Conservation (phyloP, 53 echinoderm and acorn worm species). For the Paracentrotus lividus region DNA sequence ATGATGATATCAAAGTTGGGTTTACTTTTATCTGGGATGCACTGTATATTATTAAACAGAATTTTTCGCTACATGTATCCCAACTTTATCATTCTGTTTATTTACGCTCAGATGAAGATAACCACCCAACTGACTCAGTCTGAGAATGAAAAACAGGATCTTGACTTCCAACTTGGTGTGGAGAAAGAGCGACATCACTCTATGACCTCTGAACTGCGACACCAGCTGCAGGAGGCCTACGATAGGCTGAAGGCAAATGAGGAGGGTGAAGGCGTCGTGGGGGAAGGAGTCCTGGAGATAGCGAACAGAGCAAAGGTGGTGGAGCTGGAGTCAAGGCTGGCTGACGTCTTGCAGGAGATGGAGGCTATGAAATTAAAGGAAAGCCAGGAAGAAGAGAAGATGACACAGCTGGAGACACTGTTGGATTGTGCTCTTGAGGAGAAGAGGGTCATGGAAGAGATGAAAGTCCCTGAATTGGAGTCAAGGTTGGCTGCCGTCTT, state of each 20-base stretch:
- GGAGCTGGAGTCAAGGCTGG: neutral
- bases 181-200: constrained; percentile 52
- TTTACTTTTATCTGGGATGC: too few relatives aligned
- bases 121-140: constrained; percentile 35
- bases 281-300: neutral
- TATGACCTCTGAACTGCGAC: constrained; percentile 51
- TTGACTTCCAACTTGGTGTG: constrained; percentile 44
- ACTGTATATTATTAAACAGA: too few relatives aligned
- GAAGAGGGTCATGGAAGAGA: neutral
- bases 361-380: neutral
- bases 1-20: too few relatives aligned
- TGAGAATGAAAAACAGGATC: constrained; percentile 45
- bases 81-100: neutral
- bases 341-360: neutral
- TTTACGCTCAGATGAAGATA: constrained; percentile 8
- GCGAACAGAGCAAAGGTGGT: neutral
- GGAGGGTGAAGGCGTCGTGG: neutral
- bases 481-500: neutral
- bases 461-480: constrained; percentile 5
- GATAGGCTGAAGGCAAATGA: constrained; percentile 23
- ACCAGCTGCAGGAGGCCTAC: constrained; percentile 51
- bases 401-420: neutral
- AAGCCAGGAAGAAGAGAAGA: neutral
- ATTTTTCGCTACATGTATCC: too few relatives aligned
- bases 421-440: neutral